phyloP scores from a whole-genome alignment of 2,888 invertebrate genomes.

The Hydropsyche betteni region DNA sequence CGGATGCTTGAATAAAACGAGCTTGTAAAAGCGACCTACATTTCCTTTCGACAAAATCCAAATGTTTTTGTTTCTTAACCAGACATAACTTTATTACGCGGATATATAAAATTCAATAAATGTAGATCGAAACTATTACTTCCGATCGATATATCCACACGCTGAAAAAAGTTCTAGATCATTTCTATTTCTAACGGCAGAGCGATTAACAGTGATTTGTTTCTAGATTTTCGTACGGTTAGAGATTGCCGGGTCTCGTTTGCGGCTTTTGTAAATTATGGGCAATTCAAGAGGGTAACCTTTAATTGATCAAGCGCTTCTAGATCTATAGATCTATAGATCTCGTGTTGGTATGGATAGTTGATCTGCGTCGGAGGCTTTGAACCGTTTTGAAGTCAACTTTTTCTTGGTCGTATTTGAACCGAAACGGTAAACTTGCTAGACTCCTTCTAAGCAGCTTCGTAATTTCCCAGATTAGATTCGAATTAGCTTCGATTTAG shows the following conservation, averaged over 20 bases:
- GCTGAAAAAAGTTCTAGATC: not conserved
- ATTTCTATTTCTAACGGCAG: not conserved
- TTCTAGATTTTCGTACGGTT: not conserved
- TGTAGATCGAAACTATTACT: too few relatives aligned
- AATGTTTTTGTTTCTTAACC: too few relatives aligned
- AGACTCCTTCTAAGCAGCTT: not conserved
- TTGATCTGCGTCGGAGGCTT: not conserved
- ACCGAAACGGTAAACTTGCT: slow-evolving; percentile 41
- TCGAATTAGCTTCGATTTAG: not conserved
- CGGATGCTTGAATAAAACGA: slow-evolving; percentile 11
- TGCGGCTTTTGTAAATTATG: not conserved
- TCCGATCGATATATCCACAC: too few relatives aligned
- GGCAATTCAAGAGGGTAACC: too few relatives aligned
- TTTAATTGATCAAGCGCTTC: too few relatives aligned
- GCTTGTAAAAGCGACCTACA: slow-evolving; percentile 6
- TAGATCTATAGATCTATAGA: too few relatives aligned
- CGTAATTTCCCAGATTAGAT: slow-evolving; percentile 14
- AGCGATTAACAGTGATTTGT: not conserved
- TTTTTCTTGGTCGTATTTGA: slow-evolving; percentile 36
- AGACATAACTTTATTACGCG: too few relatives aligned
- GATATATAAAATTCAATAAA: slow-evolving; percentile 9
- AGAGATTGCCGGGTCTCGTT: not conserved
- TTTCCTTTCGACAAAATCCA: not conserved
- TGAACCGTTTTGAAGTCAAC: slow-evolving; percentile 34
- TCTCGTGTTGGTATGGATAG: not conserved